A percentile compares a stretch with the other conserved stretches of the same genome.
These are phyloP conservation scores for Chamaetylas fuelleborni DNA, from an alignment of 2,113 vertebrate species.

Conservation along the genomic window DNA sequence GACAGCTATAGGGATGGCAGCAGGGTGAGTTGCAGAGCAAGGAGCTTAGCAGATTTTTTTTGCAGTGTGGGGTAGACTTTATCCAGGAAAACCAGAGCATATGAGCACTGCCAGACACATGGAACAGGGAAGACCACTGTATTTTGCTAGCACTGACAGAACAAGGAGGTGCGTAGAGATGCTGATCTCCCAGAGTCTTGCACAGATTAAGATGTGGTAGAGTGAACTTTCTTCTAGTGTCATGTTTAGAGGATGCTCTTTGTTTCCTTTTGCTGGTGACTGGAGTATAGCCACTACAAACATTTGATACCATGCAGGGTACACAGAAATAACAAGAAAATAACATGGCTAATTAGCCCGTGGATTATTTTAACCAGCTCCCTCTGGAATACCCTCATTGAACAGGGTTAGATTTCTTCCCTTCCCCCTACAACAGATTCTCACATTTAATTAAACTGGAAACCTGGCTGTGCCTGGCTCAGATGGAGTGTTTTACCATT, in stretches of 20 bases:
- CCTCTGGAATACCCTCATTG: background rate
- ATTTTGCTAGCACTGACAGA: background rate
- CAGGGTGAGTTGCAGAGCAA: background rate
- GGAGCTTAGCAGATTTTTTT: background rate
- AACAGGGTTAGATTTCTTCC: background rate
- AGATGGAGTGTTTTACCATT: background rate
- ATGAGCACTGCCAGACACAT: background rate
- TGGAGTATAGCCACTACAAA: background rate
- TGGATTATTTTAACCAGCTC: background rate
- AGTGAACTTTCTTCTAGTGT: rapidly evolving
- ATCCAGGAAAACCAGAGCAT: background rate
- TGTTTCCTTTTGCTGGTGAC: background rate
- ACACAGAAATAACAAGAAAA: slow-evolving; percentile 24
- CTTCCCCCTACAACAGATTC: background rate
- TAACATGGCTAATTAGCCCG: background rate
- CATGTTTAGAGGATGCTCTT: background rate
- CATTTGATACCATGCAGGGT: background rate
- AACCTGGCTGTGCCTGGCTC: background rate
- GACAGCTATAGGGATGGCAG: background rate
- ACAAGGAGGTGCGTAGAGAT: background rate
- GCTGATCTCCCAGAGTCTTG: background rate
- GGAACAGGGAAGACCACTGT: background rate
- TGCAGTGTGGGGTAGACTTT: background rate
- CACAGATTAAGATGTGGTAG: background rate
- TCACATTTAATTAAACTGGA: slow-evolving; percentile 39